Evolutionary conservation across 1,140 invertebrate species (phyloP), one percentile per base, ranked within the genome.

Genomic region (Meloidogyne exigua): DNA sequence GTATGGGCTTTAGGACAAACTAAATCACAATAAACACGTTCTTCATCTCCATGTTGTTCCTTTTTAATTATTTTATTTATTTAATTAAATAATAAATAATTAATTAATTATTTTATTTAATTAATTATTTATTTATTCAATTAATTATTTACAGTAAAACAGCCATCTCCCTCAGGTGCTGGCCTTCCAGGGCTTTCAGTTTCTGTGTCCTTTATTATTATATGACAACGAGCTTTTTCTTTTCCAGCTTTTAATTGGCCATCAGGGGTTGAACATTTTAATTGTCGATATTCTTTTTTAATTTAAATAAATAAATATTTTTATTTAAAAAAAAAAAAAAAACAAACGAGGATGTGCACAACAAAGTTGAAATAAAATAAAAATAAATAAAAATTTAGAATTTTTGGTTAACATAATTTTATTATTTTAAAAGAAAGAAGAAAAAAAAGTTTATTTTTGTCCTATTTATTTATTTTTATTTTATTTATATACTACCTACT

Each of bases 1-100:
- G 84, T 86, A 68, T 86, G 84, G 0, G 86, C 85, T 72, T 86
- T 87, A 1, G 84, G 84, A 75, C 84, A 86, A 18, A 86, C 86
- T 36, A 86, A 49, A 57, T 86, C 84, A 57, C 86, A 88, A 74
- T 86, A 86, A 44, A 84, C 81, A 63, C 84, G 85, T 72, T 86
- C 84, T 68, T 86, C 84, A 12, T 84, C 84, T 63, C 88, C 79
- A 65, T 78, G 78, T n/a, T 72, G 78, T 57, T 86, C 86, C 83
- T 85, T 15, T 57, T 57, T 7, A 5, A 7, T 57, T 57, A 57
- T n/a, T n/a, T n/a, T n/a, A n/a, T n/a, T 57, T n/a, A n/a, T 7
- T 44, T 44, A 44, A n/a, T n/a, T n/a, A n/a, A n/a, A n/a, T n/a
- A n/a, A n/a, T n/a, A n/a, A n/a, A n/a, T n/a, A n/a, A n/a, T n/a